Evolutionary conservation across 2,888 invertebrate genomes (phyloP), one percentile per base, ranked within the genome.

Genomic region (Brenthis ino): DNA sequence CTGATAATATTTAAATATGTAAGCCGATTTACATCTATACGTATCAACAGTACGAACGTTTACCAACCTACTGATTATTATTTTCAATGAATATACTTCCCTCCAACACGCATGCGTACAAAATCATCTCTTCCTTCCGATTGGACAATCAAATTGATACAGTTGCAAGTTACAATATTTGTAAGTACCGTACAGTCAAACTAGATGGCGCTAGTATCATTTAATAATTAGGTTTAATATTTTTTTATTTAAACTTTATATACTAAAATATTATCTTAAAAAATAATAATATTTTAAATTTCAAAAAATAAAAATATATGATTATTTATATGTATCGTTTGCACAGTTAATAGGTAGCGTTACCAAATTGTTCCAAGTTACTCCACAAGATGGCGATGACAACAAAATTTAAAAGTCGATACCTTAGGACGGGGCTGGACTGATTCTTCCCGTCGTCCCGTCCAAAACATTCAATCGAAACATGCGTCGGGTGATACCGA

Each of bases 41-140:
- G 69, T 72, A 70, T 77, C 80, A 82, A 78, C 81, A 81, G 81
- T 83, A 77, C 53, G 16, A 80, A 82, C 82, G 83, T 80, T 82
- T 82, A 85, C 85, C 85, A 85, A 85, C 83, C 80, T 79, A 77
- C 77, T 77, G 77, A 75, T 81, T 77, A 77, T 79, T 78, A 77
- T 78, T 78, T 85, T 85, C 85, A 84, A 85, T 86, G 85, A 82
- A 84, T 83, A 85, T 77, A 73, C 61, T 71, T 79, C 72, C 88
- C 89, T 83, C 87, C 82, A 83, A 71, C 76, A 83, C 91, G 91
- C 92, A 86, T 85, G 91, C 88, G 91, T 91, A 87, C 81, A 84
- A 82, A 74, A 74, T 77, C 6, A 50, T 51, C 50, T 16, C 13
- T 50, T 57, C 65, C 13, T 50, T 57, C 65, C 65, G 68, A 72